phyloP scores from a whole-genome alignment of 2,888 invertebrate species.

The Silvanus unidentatus region DNA sequence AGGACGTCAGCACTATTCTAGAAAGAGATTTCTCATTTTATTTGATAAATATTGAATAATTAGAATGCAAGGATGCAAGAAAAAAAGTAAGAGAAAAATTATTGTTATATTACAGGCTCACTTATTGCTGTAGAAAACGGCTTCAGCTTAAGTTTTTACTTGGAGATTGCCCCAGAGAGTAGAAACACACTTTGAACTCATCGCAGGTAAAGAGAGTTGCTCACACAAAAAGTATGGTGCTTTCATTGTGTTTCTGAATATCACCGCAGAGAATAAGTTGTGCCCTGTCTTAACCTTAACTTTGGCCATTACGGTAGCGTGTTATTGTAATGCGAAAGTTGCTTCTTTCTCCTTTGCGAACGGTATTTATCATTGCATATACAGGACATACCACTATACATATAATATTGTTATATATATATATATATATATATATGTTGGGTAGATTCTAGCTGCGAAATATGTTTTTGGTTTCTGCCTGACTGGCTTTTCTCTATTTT shows the following conservation, averaged over 20 bases:
- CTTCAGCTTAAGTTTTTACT: slow-evolving; percentile 25
- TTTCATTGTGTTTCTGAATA: slow-evolving; percentile 41
- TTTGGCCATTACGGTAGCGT: slow-evolving; percentile 40
- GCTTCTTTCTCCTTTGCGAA: slow-evolving; percentile 34
- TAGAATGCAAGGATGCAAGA: too few species aligned
- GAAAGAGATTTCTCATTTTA: too few species aligned
- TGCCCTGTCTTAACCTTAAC: slow-evolving; percentile 38
- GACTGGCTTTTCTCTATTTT: neutral
- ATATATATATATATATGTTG: too few species aligned
- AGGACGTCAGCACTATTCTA: too few species aligned
- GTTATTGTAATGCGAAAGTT: slow-evolving; percentile 44
- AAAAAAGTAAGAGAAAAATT: too few species aligned
- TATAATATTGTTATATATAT: slow-evolving; percentile 7
- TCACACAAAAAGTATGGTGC: slow-evolving; percentile 35
- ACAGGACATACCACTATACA: slow-evolving; percentile 25
- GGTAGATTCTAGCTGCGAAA: slow-evolving; percentile 17
- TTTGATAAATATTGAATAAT: too few species aligned
- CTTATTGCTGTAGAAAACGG: slow-evolving; percentile 28
- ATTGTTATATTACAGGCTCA: slow-evolving; percentile 14
- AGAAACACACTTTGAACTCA: slow-evolving; percentile 39
- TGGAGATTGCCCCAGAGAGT: slow-evolving; percentile 35
- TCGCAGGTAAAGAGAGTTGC: slow-evolving; percentile 32
- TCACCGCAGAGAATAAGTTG: slow-evolving; percentile 43
- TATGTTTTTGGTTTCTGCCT: slow-evolving; percentile 10
- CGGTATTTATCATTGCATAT: slow-evolving; percentile 39